Conservation (phyloP, 2,797 vertebrate species). For the Onychomys arenicola region DNA sequence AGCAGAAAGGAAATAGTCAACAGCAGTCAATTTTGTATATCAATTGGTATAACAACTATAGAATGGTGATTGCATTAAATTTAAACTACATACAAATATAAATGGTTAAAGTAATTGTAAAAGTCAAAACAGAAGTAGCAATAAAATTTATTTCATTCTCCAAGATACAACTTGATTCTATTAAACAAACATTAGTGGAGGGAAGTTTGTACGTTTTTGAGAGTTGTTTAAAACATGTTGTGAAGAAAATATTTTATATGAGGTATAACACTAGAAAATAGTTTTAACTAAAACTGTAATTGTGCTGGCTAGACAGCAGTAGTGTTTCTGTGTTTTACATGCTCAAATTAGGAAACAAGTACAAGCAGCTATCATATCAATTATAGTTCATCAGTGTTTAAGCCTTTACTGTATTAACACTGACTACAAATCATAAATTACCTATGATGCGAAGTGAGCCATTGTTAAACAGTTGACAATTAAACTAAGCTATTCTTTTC, state of each 20-base stretch:
- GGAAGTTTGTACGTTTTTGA: slow-evolving; percentile 62
- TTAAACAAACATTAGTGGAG: slow-evolving; percentile 66
- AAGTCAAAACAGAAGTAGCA: slow-evolving; percentile 57
- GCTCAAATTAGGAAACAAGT: slow-evolving; percentile 57
- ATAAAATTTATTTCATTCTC: slow-evolving; percentile 72
- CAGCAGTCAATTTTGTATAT: slow-evolving; percentile 37
- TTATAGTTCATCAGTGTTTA: slow-evolving; percentile 62
- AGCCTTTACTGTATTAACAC: slow-evolving; percentile 55
- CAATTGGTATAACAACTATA: slow-evolving; percentile 44
- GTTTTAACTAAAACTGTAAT: slow-evolving; percentile 64
- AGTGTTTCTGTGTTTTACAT: slow-evolving; percentile 48
- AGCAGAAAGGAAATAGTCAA: slow-evolving; percentile 53
- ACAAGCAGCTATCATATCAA: slow-evolving; percentile 50
- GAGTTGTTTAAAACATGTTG: slow-evolving; percentile 32
- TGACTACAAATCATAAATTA: slow-evolving; percentile 53
- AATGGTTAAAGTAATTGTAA: slow-evolving; percentile 63
- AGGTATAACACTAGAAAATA: slow-evolving; percentile 43
- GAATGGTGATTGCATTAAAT: slow-evolving; percentile 15
- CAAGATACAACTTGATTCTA: slow-evolving; percentile 17
- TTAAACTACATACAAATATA: slow-evolving; percentile 51
- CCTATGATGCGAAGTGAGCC: slow-evolving; percentile 28
- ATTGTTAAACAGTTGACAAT: slow-evolving; percentile 5
- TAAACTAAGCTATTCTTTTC: background rate
- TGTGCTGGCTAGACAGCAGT: slow-evolving; percentile 52
- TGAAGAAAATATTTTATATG: slow-evolving; percentile 36